A percentile compares a stretch with the other conserved stretches of the same genome.
phyloP scores from a whole-genome alignment of 2,113 vertebrate species.

The Pedionomus torquatus region DNA sequence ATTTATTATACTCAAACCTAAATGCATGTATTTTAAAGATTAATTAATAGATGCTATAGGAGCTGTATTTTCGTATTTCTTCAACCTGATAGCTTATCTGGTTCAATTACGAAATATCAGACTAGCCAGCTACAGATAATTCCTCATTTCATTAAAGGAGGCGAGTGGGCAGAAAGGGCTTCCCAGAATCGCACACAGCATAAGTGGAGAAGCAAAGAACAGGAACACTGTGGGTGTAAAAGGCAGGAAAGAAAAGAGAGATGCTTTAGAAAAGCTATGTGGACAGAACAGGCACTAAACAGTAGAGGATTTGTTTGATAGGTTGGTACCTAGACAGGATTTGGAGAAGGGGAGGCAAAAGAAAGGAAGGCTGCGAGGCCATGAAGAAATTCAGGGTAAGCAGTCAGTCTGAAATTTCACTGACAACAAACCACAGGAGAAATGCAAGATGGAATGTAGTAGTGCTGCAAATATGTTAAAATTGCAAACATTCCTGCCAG shows the following conservation, averaged over 20 bases:
- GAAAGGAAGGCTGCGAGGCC: neutral
- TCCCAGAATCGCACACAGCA: neutral
- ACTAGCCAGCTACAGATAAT: neutral
- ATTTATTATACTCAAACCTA: neutral
- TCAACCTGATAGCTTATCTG: neutral
- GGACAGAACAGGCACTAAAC: neutral
- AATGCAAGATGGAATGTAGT: constrained; percentile 64
- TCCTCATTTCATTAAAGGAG: neutral
- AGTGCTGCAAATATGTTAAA: constrained; percentile 68
- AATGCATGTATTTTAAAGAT: neutral
- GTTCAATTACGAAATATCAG: neutral
- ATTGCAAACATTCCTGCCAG: constrained; percentile 77
- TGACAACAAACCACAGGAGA: constrained; percentile 52
- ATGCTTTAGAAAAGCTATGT: neutral
- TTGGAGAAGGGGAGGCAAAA: neutral
- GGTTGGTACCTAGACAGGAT: neutral
- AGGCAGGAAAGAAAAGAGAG: neutral
- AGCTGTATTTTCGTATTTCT: neutral
- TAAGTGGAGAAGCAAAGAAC: neutral
- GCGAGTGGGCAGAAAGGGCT: neutral
- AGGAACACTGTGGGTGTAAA: neutral
- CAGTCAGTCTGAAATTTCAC: constrained; percentile 39
- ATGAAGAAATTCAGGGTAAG: neutral
- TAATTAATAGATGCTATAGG: neutral
- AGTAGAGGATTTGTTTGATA: neutral